Evolutionary conservation across 2,113 vertebrate genomes (phyloP).

Genomic region (Eptesicus fuscus): DNA sequence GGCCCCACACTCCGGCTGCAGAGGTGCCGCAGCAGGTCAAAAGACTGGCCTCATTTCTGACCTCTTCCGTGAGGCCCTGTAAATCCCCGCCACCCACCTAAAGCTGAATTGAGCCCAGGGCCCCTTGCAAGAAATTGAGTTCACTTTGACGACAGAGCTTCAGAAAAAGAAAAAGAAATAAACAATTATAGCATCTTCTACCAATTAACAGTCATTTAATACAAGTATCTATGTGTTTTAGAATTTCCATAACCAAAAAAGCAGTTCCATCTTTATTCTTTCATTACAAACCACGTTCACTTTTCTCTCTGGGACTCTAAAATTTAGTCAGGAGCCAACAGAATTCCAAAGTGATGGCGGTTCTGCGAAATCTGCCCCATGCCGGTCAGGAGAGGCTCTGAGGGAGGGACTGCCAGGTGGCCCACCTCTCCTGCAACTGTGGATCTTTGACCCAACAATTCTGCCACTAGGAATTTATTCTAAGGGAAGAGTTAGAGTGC

Average conservation of each 20-base stretch:
- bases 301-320: neutral
- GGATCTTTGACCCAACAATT: neutral
- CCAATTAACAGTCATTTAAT: neutral
- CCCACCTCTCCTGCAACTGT: neutral
- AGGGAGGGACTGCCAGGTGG: neutral
- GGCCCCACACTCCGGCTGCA: neutral
- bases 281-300: neutral
- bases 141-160: neutral
- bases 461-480: neutral
- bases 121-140: neutral
- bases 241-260: neutral
- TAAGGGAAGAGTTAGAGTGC: neutral
- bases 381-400: fast-evolving
- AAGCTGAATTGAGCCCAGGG: neutral
- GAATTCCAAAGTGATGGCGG: fast-evolving
- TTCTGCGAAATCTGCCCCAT: too few relatives aligned
- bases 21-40: neutral
- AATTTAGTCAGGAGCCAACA: neutral
- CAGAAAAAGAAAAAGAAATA: neutral
- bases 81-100: neutral
- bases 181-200: neutral
- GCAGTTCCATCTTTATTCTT: neutral
- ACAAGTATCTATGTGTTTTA: neutral
- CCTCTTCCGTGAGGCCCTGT: neutral
- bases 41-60: neutral